Evolutionary conservation across 2,113 vertebrate species (phyloP), one percentile per base, ranked within the genome.

Genomic region (Hydropotes inermis): DNA sequence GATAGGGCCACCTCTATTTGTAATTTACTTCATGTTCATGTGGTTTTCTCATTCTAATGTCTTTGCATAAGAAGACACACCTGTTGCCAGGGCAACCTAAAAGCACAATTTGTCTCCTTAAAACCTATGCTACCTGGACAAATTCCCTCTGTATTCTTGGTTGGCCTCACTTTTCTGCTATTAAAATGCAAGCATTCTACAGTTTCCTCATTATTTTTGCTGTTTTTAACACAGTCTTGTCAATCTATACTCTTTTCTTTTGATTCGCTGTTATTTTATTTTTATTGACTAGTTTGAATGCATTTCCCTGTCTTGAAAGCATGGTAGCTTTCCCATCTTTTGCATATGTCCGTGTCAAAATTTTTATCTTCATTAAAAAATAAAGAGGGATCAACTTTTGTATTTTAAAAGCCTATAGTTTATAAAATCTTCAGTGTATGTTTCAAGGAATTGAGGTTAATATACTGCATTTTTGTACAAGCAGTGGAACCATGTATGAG

Each of bases 11-110:
- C 12, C 27, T 94, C 16, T 83, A 83, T 94, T 85, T 90, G 83
- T 27, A 39, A 92, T 84, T 86, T 92, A 60, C 11, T 87, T 89
- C 54, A 82, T 28, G 85, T 58, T 87, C 39, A 52, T 74, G 11
- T 58, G 19, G 8, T 81, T 86, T 83, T 82, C 78, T 74, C 61
- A 39, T 90, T 92, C 67, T 67, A 81, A 61, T 61, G 54, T 50
- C 43, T 82, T 64, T 47, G 36, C 39, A 30, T 74, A 74, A 76
- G 25, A 95, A 79, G 89, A 87, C 21, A 92, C 12, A 14, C 25
- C 43, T 87, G 88, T 96, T 96, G 28, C 88, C 60, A 95, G 27
- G 88, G 85, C 64, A 96, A 90, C 70, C 2, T 82, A 92, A 95
- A 64, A 67, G 52, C 28, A 90, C 50, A 84, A 16, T 87, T 82